Evolutionary conservation across 2,888 invertebrate genomes (phyloP).

Genomic region (Melinaea menophilus): DNA sequence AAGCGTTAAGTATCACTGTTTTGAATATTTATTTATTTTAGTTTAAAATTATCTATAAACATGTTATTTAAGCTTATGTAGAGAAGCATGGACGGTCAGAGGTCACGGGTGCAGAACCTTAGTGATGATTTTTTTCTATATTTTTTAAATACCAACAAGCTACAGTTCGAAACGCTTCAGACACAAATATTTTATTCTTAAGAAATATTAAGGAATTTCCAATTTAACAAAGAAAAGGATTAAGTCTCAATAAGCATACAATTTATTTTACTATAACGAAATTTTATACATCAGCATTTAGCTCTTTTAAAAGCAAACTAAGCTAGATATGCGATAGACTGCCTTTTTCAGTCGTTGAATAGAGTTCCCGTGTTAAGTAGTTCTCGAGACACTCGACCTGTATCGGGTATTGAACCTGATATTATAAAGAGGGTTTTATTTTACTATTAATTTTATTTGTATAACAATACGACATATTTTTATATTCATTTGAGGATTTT

Average conservation of each 20-base stretch:
- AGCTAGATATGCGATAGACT: slow-evolving; percentile 20
- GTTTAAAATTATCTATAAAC: no score
- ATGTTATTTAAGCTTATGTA: no score
- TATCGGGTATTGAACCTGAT: slow-evolving; percentile 27
- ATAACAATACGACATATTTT: neutral
- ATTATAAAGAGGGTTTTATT: slow-evolving; percentile 3
- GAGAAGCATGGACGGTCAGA: no score
- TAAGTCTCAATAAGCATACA: neutral
- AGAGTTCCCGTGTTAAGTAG: slow-evolving; percentile 26
- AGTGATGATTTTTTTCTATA: no score
- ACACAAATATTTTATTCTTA: neutral
- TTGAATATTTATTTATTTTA: no score
- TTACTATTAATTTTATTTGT: neutral
- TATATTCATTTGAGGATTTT: neutral
- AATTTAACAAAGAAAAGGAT: neutral
- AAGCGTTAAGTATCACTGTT: no score
- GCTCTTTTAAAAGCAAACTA: slow-evolving; percentile 16
- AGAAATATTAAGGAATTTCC: neutral
- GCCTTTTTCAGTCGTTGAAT: slow-evolving; percentile 25
- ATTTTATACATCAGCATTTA: slow-evolving; percentile 6
- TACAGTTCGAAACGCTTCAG: no score
- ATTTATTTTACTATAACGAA: neutral
- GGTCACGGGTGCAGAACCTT: no score
- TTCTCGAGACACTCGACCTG: slow-evolving; percentile 26
- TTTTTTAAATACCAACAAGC: no score